A percentile compares a stretch with the other conserved stretches of the same genome.
phyloP scores from a whole-genome alignment of 37 sponge, comb jelly and placozoan species.

The Tethya wilhelma region DNA sequence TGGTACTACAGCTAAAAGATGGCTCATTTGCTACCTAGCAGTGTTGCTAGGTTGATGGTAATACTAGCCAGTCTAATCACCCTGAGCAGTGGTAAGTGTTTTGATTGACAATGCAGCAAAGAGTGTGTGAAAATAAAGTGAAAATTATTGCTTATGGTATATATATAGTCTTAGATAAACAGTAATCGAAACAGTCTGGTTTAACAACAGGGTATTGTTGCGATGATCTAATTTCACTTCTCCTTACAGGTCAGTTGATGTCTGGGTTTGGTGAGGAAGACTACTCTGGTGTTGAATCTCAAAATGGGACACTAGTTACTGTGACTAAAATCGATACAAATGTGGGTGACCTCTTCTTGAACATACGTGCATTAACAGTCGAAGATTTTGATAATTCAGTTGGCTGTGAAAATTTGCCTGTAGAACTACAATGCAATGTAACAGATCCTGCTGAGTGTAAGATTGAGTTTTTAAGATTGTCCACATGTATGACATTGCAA shows the following conservation, averaged over 20 bases:
- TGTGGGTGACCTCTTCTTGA: background rate
- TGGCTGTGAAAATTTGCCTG: background rate
- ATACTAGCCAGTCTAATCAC: no score
- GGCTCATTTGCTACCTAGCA: no score
- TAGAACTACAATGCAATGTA: background rate
- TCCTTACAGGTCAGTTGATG: background rate
- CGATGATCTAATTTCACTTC: no score
- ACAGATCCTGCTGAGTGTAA: constrained; percentile 23
- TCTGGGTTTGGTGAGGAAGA: constrained; percentile 9
- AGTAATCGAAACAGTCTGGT: no score
- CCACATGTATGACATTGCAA: background rate
- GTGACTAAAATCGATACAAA: constrained; percentile 3
- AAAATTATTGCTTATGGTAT: no score
- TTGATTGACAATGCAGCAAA: no score
- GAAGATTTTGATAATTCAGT: background rate
- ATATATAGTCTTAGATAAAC: no score
- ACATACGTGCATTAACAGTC: background rate
- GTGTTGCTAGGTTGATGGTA: no score
- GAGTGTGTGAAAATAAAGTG: no score
- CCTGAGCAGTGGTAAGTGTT: no score
- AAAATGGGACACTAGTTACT: background rate
- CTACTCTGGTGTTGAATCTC: background rate
- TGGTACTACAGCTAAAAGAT: no score
- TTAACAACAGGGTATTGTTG: no score
- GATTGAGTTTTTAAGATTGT: background rate